Base-by-base conservation (phyloP, 2,888 invertebrate species). In the Oscheius sp. region DNA sequence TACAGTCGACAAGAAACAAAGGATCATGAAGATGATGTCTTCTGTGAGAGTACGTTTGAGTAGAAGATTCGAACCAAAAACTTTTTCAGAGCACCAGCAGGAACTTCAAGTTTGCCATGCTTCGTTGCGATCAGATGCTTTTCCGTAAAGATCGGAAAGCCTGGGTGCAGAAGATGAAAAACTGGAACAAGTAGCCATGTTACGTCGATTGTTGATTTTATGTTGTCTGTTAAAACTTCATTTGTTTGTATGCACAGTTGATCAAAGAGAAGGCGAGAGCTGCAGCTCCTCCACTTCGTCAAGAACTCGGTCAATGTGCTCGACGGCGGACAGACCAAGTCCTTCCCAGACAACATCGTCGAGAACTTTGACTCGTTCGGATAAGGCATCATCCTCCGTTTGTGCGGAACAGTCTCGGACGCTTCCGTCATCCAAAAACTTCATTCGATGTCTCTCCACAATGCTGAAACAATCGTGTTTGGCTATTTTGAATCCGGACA, bases 291-390 rank as follows among this genome's bases (percentile, higher is more conserved):
- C 68, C 35, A 68, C 68, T 37, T 82, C 83, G 55, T 84, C 82
- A 21, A 85, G 76, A 53, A 85, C 85, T 70, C 80, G 76, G 62
- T 86, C 86, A 51, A 86, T 81, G 35, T 84, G 84, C 50, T 80
- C 83, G 4, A 85, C 81, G 0, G 84, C 86, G 9, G 82, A 81
- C 3, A 84, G 73, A 13, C 83, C 85, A 13, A 83, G 76, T 3
- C 80, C 83, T 13, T 77, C 73, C 85, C 85, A 85, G 13, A 77
- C 77, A 50, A 77, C 79, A 63, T 83, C 82, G 70, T 85, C 83
- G 59, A 84, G 68, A 33, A 74, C 78, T 32, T 78, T 79, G 42
- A 78, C 71, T 2, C 65, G 47, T 29, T 79, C 76, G 3, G 62
- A 53, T 9, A 76, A 59, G 10, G 48, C 37, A 74, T 79, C 79